Conservation (phyloP, 2,113 vertebrate species). For the Electrona antarctica region DNA sequence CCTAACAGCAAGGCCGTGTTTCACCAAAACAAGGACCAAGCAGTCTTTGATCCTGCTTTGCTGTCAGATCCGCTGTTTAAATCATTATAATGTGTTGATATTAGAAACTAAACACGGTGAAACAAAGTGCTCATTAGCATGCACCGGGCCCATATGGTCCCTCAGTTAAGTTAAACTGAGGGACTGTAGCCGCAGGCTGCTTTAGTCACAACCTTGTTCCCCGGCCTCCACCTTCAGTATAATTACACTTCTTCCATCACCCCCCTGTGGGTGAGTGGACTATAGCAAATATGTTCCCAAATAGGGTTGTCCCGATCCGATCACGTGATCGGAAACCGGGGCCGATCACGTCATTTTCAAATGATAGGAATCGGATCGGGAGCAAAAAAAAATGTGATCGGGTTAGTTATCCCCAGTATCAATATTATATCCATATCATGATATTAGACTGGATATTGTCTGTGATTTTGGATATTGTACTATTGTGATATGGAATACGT, state of each 20-base stretch:
- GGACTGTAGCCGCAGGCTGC: not conserved
- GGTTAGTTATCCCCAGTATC: too few relatives aligned
- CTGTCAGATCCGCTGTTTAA: slow-evolving; percentile 13
- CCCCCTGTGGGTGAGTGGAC: not conserved
- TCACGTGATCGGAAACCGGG: too few relatives aligned
- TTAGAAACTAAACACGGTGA: slow-evolving; percentile 6
- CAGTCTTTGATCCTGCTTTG: slow-evolving; percentile 15
- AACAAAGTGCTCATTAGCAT: slow-evolving; percentile 48
- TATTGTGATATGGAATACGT: too few relatives aligned
- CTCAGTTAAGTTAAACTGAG: not conserved
- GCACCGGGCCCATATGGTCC: not conserved
- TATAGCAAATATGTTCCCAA: not conserved
- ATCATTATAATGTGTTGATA: slow-evolving; percentile 30
- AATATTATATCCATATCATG: too few relatives aligned
- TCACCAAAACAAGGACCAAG: not conserved
- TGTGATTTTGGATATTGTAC: too few relatives aligned
- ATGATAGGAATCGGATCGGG: too few relatives aligned
- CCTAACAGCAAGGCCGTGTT: slow-evolving; percentile 8
- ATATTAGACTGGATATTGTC: too few relatives aligned
- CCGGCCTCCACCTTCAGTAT: not conserved
- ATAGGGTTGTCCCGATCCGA: too few relatives aligned
- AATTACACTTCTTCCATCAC: not conserved
- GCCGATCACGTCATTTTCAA: too few relatives aligned
- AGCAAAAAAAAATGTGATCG: too few relatives aligned
- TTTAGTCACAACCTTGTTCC: not conserved